Base-by-base conservation (phyloP, 2,888 invertebrate genomes). In the Sinopyrophorus schimmeli region DNA sequence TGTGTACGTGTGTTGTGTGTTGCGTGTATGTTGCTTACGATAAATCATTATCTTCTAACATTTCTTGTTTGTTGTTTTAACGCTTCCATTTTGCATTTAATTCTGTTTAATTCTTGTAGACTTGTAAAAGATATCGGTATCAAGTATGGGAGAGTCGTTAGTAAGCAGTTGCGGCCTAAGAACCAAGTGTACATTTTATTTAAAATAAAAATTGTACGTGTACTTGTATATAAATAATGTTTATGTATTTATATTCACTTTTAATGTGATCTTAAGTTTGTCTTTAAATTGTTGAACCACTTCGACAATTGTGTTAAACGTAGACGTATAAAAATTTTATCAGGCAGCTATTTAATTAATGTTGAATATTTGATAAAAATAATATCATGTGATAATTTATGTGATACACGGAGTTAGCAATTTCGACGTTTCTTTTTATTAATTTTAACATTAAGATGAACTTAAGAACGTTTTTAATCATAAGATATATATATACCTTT, bases 171-270 rank as follows among this genome's bases (percentile, higher is more conserved):
- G n/a, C 18, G 18, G 46, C 35, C 12, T 59, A 57, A 59, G 61
- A 58, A 50, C 60, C 61, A 62, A 63, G 55, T 64, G 64, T 61
- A 61, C 59, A 56, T 61, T 58, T 56, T 63, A 62, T 63, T 65
- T 61, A 59, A 54, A 59, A 65, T 65, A 66, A 64, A 65, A 62
- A 64, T 62, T 23, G 30, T 11, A 11, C 20, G 7, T 20, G 15
- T 39, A 28, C 17, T 17, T 41, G 12, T 43, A 11, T 7, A n/a
- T 21, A 23, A 5, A 20, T 4, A 10, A 7, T 16, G 7, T 20
- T 11, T 7, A 20, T 10, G 3, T 20, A 10, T 18, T 32, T n/a
- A 3, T 21, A 32, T 18, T 12, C 20, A 20, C 18, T n/a, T 32
- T 32, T 27, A 9, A 31, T 9, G 2, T 31, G 5, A 21, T 4